Conservation (phyloP, 35 echinoderm and acorn worm species). For the Diadema setosum region DNA sequence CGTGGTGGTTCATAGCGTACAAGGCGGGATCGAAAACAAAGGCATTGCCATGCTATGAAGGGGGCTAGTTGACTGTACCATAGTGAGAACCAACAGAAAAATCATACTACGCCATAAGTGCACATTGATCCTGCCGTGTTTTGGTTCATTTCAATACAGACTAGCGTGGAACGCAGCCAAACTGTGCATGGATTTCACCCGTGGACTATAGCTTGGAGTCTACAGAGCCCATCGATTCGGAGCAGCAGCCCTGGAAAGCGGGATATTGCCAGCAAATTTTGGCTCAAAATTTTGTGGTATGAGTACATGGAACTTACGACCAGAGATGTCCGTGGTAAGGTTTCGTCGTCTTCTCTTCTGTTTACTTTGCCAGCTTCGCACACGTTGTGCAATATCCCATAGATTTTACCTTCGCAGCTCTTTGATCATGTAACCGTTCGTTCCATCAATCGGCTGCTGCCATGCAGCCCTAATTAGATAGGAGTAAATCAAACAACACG, state of each 20-base stretch:
- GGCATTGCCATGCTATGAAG: constrained; percentile 9
- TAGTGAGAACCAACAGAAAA: constrained; percentile 11
- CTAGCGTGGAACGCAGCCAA: constrained; percentile 52
- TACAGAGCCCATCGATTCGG: constrained; percentile 4
- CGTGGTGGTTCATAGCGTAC: background rate
- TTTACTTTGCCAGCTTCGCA: background rate
- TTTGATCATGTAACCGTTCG: too few species aligned
- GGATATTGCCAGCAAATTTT: constrained; percentile 26
- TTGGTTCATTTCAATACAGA: background rate
- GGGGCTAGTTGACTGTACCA: background rate
- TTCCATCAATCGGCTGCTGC: too few species aligned
- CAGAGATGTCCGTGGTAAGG: constrained; percentile 66
- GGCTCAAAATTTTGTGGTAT: constrained; percentile 40
- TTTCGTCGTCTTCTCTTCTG: too few species aligned
- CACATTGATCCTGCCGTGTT: background rate
- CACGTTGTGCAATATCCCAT: too few species aligned
- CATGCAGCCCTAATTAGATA: too few species aligned
- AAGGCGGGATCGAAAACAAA: constrained; percentile 51
- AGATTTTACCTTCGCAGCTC: too few species aligned
- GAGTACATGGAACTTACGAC: constrained; percentile 59
- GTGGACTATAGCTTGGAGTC: constrained; percentile 19
- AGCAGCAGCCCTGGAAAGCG: background rate
- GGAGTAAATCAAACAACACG: too few species aligned
- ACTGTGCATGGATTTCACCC: constrained; percentile 37
- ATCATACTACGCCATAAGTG: constrained; percentile 84